phyloP scores from a whole-genome alignment of 2,797 vertebrate species.

The Hoplostethus atlanticus region DNA sequence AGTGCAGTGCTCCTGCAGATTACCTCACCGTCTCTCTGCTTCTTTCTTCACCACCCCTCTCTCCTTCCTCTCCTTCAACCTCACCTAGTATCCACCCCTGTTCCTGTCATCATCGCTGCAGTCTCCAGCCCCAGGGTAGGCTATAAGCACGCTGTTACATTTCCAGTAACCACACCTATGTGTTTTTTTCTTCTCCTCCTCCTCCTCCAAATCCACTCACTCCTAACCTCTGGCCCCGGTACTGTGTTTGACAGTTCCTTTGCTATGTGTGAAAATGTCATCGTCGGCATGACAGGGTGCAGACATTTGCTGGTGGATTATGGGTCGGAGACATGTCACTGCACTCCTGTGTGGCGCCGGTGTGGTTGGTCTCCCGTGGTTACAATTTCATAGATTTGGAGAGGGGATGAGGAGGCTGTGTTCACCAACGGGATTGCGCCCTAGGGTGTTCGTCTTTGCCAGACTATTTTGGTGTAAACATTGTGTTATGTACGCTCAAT shows the following conservation, averaged over 20 bases:
- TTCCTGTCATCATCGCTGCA: constrained; percentile 28
- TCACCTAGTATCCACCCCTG: constrained; percentile 31
- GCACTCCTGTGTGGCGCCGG: constrained; percentile 9
- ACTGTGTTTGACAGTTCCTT: constrained; percentile 46
- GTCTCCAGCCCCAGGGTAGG: constrained; percentile 15
- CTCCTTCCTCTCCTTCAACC: background rate
- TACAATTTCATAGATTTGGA: constrained; percentile 15
- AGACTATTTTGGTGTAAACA: constrained; percentile 71
- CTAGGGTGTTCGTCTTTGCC: constrained; percentile 50
- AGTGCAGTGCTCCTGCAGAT: constrained; percentile 18
- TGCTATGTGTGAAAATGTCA: constrained; percentile 65
- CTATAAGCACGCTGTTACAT: constrained; percentile 43
- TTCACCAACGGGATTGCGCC: constrained; percentile 36
- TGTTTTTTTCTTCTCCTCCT: constrained; percentile 32
- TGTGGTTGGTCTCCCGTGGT: constrained; percentile 18
- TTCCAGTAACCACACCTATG: constrained; percentile 37
- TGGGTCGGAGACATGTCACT: constrained; percentile 31
- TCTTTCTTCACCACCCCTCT: background rate
- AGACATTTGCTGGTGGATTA: constrained; percentile 36
- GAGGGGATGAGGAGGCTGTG: constrained; percentile 23
- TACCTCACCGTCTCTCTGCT: constrained; percentile 22
- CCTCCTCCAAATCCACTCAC: constrained; percentile 38
- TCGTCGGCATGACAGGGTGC: constrained; percentile 43
- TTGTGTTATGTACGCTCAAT: constrained; percentile 68
- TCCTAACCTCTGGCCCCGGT: constrained; percentile 51